These are phyloP conservation scores for Bactericera cockerelli DNA, from an alignment of 1,140 invertebrate genomes.

Conservation along the genomic window DNA sequence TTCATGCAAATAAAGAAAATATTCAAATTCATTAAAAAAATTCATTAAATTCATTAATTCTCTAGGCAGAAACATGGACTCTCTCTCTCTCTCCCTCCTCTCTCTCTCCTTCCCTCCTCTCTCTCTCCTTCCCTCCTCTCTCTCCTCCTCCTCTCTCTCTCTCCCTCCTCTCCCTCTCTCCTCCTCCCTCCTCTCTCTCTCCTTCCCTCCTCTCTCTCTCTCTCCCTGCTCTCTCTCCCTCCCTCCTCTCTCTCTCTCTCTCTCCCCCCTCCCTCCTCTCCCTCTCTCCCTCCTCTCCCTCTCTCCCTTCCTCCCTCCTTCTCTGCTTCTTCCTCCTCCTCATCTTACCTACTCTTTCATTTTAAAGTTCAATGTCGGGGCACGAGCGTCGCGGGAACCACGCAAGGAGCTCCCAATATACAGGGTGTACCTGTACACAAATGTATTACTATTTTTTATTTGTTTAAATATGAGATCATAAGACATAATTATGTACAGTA, in stretches of 20 bases:
- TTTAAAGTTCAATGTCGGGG: too few relatives aligned
- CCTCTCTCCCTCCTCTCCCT: neutral
- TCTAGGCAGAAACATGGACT: too few relatives aligned
- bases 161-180: slow-evolving; percentile 6
- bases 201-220: neutral
- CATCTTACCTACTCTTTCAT: too few relatives aligned
- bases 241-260: neutral
- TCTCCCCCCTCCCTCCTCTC: neutral
- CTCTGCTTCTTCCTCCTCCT: neutral
- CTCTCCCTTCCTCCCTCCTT: neutral
- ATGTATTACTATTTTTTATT: too few relatives aligned
- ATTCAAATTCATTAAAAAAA: too few relatives aligned
- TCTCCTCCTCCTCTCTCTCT: neutral
- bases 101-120: neutral
- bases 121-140: neutral
- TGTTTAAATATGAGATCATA: too few relatives aligned
- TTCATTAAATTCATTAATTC: too few relatives aligned
- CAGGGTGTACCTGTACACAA: too few relatives aligned
- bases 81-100: slow-evolving; percentile 4
- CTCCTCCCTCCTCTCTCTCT: neutral
- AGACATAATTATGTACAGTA: too few relatives aligned
- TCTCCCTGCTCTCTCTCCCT: neutral
- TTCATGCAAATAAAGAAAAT: too few relatives aligned
- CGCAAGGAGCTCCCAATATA: too few relatives aligned
- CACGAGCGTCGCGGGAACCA: too few relatives aligned